Evolutionary conservation across 2,113 vertebrate genomes (phyloP).

Genomic region (human): DNA sequence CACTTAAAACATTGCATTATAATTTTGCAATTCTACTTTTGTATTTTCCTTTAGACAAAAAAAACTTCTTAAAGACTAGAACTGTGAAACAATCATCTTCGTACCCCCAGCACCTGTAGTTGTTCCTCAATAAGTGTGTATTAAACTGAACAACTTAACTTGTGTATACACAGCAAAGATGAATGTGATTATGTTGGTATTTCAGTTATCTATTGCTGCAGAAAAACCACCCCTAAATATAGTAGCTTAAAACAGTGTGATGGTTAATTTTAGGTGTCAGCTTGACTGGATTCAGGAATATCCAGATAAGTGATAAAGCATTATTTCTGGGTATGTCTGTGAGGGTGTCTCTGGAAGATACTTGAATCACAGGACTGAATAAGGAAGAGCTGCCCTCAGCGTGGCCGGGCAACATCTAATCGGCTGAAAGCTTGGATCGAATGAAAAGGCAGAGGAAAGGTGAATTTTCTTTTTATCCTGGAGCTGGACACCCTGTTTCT

Average conservation of each 20-base stretch:
- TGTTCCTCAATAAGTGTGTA: neutral
- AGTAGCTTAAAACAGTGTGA: neutral
- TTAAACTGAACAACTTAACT: neutral
- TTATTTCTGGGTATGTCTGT: neutral
- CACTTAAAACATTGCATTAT: neutral
- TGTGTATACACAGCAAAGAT: neutral
- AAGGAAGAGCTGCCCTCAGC: neutral
- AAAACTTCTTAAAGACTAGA: neutral
- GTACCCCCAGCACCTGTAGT: neutral
- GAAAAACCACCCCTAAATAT: neutral
- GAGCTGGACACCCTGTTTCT: neutral
- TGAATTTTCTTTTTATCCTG: neutral
- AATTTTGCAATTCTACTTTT: neutral
- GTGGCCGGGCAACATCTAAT: neutral
- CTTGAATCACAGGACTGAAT: neutral
- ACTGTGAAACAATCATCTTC: neutral
- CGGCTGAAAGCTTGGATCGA: neutral
- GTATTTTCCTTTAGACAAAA: neutral
- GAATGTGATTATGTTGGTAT: neutral
- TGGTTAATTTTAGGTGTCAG: neutral
- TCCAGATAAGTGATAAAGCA: neutral
- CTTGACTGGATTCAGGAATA: neutral
- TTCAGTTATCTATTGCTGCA: neutral
- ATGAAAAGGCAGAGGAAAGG: neutral
- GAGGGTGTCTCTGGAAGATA: neutral